Conservation (phyloP, 2,797 vertebrate genomes). For the Luscinia megarhynchos region DNA sequence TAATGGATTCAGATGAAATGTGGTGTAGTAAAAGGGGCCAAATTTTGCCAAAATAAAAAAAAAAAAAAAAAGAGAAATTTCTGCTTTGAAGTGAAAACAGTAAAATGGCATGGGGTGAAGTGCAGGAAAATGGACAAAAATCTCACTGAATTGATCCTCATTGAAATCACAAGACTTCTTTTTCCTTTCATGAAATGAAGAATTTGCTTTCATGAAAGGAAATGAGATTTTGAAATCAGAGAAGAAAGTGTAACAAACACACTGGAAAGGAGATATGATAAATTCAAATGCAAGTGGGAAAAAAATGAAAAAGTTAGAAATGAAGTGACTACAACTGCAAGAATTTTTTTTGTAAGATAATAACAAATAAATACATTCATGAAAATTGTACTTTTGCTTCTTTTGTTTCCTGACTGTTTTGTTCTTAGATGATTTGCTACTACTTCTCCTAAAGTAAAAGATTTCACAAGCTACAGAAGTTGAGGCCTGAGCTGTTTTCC, state of each 20-base stretch:
- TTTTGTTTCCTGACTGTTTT: neutral
- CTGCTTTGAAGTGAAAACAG: neutral
- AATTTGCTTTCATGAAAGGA: neutral
- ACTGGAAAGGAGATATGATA: neutral
- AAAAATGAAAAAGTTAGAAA: neutral
- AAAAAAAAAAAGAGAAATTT: neutral
- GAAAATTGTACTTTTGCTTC: neutral
- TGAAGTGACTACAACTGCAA: neutral
- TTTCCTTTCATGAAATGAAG: neutral
- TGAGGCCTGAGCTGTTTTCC: neutral
- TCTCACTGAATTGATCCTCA: fast-evolving
- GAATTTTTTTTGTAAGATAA: neutral
- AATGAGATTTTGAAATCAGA: neutral
- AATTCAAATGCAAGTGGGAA: neutral
- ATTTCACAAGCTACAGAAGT: neutral
- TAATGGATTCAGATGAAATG: fast-evolving
- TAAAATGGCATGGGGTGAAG: neutral
- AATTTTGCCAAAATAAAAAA: neutral
- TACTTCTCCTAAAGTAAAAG: neutral
- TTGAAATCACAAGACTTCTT: neutral
- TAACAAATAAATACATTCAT: neutral
- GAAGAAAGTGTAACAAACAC: neutral
- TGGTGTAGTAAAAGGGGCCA: fast-evolving
- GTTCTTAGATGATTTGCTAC: neutral
- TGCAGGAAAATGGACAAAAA: neutral